Evolutionary conservation across 2,113 vertebrate genomes (phyloP).

Genomic region (Saimiri boliviensis): DNA sequence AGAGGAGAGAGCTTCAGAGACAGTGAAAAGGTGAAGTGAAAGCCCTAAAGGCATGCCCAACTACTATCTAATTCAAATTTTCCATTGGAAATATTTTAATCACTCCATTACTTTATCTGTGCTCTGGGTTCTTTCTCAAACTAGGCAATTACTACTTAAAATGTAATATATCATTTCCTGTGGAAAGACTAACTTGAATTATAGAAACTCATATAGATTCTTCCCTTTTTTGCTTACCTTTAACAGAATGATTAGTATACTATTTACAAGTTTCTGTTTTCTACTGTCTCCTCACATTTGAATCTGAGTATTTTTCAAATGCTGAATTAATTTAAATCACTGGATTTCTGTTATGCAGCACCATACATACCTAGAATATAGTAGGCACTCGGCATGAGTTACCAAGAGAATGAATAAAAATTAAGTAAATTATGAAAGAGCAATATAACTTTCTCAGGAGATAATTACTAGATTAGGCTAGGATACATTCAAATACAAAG

Average conservation of each 20-base stretch:
- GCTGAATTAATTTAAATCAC: neutral
- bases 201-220: neutral
- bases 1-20: neutral
- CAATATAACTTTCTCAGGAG: neutral
- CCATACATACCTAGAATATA: neutral
- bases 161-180: neutral
- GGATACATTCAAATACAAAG: neutral
- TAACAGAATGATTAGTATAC: neutral
- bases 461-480: neutral
- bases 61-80: neutral
- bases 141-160: neutral
- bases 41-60: neutral
- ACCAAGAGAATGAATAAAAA: neutral
- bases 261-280: neutral
- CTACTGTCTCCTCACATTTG: neutral
- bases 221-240: neutral
- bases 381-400: neutral
- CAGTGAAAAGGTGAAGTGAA: neutral
- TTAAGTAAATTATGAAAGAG: neutral
- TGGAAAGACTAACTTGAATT: neutral
- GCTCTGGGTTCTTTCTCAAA: neutral
- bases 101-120: neutral
- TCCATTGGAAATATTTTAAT: neutral
- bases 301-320: neutral
- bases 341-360: neutral